A percentile compares a stretch with the other conserved stretches of the same genome.
phyloP scores from a whole-genome alignment of 2,113 vertebrate genomes.

The Columba janthina region DNA sequence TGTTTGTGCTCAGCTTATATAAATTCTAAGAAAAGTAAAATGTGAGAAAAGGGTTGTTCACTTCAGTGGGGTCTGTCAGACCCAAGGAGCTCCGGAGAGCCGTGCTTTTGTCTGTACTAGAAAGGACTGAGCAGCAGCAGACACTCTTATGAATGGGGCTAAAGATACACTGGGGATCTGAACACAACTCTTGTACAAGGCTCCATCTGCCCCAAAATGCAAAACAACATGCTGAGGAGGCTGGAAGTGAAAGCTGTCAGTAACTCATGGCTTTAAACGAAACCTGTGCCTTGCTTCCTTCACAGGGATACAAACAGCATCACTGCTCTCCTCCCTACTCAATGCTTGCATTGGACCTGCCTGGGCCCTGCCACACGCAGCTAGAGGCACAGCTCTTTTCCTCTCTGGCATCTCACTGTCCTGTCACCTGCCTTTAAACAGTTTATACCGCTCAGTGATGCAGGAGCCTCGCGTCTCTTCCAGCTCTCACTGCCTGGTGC shows the following conservation, averaged over 20 bases:
- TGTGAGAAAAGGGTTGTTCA: background rate
- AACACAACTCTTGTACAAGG: background rate
- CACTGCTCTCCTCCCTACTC: background rate
- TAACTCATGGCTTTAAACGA: background rate
- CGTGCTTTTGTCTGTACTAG: background rate
- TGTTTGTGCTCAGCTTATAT: background rate
- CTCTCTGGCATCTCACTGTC: background rate
- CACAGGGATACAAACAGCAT: background rate
- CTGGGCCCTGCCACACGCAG: background rate
- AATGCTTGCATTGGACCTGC: rapidly evolving
- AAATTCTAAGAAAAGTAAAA: background rate
- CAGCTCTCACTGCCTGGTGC: rapidly evolving
- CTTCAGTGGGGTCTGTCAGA: background rate
- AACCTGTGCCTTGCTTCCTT: background rate
- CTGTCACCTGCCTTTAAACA: background rate
- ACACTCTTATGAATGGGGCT: background rate
- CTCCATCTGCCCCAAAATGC: background rate
- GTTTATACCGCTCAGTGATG: background rate
- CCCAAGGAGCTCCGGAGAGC: background rate
- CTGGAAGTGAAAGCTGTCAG: background rate
- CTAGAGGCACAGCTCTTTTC: background rate
- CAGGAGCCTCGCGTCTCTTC: background rate
- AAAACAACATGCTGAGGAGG: background rate
- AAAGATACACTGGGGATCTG: background rate
- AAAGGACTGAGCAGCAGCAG: background rate